These are phyloP conservation scores for Drosophila neocordata DNA, from an alignment of 1,140 invertebrate genomes.

Conservation along the genomic window DNA sequence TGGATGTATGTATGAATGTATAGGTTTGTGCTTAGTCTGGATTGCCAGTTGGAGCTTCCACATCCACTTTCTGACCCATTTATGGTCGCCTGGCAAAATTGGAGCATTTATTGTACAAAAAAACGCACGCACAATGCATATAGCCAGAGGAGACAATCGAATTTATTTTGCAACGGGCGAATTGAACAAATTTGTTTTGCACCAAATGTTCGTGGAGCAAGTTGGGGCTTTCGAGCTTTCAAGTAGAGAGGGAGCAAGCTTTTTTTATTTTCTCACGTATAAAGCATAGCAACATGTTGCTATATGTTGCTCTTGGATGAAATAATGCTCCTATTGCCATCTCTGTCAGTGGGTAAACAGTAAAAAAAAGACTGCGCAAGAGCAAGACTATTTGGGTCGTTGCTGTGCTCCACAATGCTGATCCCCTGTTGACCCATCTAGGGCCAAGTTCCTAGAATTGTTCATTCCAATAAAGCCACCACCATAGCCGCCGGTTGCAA, in stretches of 20 bases:
- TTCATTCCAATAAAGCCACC: conserved; percentile 74
- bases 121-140: conserved; percentile 50
- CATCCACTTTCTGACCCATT: conserved; percentile 45
- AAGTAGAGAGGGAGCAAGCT: background rate
- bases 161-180: conserved; percentile 6
- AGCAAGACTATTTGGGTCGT: conserved; percentile 56
- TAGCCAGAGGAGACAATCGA: conserved; percentile 22
- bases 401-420: conserved; percentile 39
- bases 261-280: background rate
- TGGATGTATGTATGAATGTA: conserved; percentile 32
- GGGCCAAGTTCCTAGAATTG: conserved; percentile 82
- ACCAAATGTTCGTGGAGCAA: background rate
- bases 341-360: background rate
- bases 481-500: conserved; percentile 56
- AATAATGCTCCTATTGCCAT: conserved; percentile 2
- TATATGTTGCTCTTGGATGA: background rate
- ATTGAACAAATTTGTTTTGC: background rate
- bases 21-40: conserved; percentile 15
- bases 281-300: conserved; percentile 17
- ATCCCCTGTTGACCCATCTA: conserved; percentile 72
- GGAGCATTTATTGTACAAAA: conserved; percentile 79
- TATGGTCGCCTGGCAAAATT: conserved; percentile 74
- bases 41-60: conserved; percentile 27
- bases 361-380: conserved; percentile 41
- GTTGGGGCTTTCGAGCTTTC: too few relatives aligned